A percentile compares a stretch with the other conserved stretches of the same genome.
Conservation (phyloP, 2,888 invertebrate genomes). For the Xanthia icteritia region DNA sequence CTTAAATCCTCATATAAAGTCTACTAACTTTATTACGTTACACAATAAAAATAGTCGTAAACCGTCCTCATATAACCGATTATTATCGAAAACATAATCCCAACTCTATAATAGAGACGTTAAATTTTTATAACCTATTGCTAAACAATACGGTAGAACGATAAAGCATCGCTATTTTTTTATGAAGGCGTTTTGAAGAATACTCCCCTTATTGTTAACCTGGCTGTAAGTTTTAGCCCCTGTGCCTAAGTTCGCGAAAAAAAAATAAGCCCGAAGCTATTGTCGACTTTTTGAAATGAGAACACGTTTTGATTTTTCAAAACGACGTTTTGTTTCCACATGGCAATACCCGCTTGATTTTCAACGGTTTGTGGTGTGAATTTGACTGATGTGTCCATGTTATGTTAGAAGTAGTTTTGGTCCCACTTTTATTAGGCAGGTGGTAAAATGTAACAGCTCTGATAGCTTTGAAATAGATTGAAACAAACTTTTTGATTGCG, state of each 20-base stretch:
- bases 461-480: background rate
- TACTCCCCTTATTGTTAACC: slow-evolving; percentile 75
- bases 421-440: slow-evolving; percentile 15
- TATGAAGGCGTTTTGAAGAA: slow-evolving; percentile 48
- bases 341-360: slow-evolving; percentile 72
- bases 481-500: background rate
- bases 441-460: slow-evolving; percentile 21
- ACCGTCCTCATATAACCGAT: slow-evolving; percentile 57
- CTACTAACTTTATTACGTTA: slow-evolving; percentile 47
- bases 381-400: slow-evolving; percentile 54
- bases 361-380: slow-evolving; percentile 67
- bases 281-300: slow-evolving; percentile 77
- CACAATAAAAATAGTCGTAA: slow-evolving; percentile 64
- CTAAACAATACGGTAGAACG: slow-evolving; percentile 54
- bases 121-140: slow-evolving; percentile 68
- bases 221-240: slow-evolving; percentile 77
- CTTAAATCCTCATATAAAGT: slow-evolving; percentile 54
- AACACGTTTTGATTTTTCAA: slow-evolving; percentile 79
- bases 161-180: slow-evolving; percentile 48
- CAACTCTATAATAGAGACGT: slow-evolving; percentile 71
- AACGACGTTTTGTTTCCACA: slow-evolving; percentile 70
- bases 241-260: slow-evolving; percentile 81
- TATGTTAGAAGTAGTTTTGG: slow-evolving; percentile 17
- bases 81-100: slow-evolving; percentile 63
- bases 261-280: slow-evolving; percentile 72